Evolutionary conservation across 2,797 vertebrate species (phyloP).

Genomic region (Enteromius thamalakanensis): DNA sequence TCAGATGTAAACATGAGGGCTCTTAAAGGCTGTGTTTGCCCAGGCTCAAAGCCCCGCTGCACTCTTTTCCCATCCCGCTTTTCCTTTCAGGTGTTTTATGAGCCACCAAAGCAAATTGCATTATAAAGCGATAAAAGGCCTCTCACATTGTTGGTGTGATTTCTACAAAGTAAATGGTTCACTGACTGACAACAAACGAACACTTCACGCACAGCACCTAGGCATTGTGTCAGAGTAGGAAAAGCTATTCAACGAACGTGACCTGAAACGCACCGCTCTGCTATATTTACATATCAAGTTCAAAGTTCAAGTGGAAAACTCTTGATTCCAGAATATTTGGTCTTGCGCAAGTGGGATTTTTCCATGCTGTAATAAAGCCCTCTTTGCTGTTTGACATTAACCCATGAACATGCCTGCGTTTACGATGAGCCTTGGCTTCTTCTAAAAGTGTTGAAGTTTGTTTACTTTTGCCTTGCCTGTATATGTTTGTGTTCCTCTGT

Average conservation of each 20-base stretch:
- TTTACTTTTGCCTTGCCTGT: constrained; percentile 14
- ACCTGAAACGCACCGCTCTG: constrained; percentile 19
- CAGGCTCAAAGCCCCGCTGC: constrained; percentile 23
- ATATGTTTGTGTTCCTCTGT: constrained; percentile 28
- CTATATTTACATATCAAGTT: constrained; percentile 52
- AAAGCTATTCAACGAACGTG: constrained; percentile 43
- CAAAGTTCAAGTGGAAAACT: constrained; percentile 55
- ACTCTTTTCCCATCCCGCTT: constrained; percentile 10
- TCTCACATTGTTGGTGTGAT: constrained; percentile 23
- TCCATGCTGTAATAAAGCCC: not conserved
- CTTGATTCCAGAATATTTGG: constrained; percentile 45
- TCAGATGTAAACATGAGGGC: constrained; percentile 41
- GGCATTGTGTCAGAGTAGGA: constrained; percentile 34
- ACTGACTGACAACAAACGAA: constrained; percentile 43
- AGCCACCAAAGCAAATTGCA: constrained; percentile 49
- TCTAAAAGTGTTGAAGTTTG: constrained; percentile 11
- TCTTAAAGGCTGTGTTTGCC: constrained; percentile 30
- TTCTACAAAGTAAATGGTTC: constrained; percentile 41
- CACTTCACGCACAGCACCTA: constrained; percentile 16
- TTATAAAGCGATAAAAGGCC: constrained; percentile 47
- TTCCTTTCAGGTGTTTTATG: constrained; percentile 42
- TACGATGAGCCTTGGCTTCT: not conserved
- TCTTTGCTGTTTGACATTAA: constrained; percentile 15
- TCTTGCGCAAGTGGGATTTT: constrained; percentile 24
- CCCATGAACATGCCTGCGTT: not conserved